phyloP scores from a whole-genome alignment of 2,797 vertebrate genomes.

The Trachops cirrhosus region DNA sequence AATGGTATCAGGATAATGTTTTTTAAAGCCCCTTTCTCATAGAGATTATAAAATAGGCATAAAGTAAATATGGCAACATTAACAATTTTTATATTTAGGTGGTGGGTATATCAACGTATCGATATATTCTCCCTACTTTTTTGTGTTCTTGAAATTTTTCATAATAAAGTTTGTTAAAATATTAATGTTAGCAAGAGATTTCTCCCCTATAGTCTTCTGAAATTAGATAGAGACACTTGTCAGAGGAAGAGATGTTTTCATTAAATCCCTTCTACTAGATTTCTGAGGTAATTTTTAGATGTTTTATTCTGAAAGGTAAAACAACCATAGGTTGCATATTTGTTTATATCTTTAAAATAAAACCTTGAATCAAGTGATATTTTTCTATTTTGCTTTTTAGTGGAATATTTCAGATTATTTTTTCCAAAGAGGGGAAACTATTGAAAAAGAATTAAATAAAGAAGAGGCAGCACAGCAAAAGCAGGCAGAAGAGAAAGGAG shows the following conservation, averaged over 20 bases:
- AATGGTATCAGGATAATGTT: not conserved
- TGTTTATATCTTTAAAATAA: conserved; percentile 3
- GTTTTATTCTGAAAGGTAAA: conserved; percentile 37
- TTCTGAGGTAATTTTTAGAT: conserved; percentile 40
- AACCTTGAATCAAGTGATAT: conserved; percentile 27
- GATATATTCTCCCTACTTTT: not conserved
- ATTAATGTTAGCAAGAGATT: not conserved
- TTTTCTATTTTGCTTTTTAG: conserved; percentile 82
- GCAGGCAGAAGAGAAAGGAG: conserved; percentile 94
- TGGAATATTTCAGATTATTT: conserved; percentile 99
- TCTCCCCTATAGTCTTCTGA: not conserved
- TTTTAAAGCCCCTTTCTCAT: not conserved
- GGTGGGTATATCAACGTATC: not conserved
- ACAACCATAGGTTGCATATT: not conserved
- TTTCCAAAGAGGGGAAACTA: conserved; percentile 96
- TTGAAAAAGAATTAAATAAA: conserved; percentile 93
- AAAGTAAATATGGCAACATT: not conserved
- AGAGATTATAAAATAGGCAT: not conserved
- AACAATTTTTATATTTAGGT: not conserved
- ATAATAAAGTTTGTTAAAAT: not conserved
- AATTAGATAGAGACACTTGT: not conserved
- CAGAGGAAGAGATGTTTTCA: conserved; percentile 22
- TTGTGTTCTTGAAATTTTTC: not conserved
- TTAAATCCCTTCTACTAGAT: not conserved
- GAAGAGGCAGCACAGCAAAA: conserved; percentile 93